These are phyloP conservation scores for Lochmaea crataegi DNA, from an alignment of 2,888 invertebrate genomes.

Conservation along the genomic window DNA sequence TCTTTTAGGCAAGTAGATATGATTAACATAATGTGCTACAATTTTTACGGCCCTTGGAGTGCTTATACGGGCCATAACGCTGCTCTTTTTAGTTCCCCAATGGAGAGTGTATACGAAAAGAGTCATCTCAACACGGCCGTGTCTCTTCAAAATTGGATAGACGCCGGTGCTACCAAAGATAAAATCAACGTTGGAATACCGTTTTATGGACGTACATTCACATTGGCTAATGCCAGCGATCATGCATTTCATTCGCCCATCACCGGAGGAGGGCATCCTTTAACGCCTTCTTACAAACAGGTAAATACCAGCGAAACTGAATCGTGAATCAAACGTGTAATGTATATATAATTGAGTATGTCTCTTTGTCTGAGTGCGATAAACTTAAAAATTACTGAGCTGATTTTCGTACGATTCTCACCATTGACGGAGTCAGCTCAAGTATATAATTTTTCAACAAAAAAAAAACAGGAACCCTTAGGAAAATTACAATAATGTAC, in stretches of 20 bases:
- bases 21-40: constrained; percentile 67
- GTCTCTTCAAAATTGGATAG: constrained; percentile 67
- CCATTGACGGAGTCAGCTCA: too few species aligned
- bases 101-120: constrained; percentile 52
- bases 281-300: constrained; percentile 20
- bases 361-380: too few species aligned
- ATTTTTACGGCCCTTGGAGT: constrained; percentile 74
- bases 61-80: constrained; percentile 74
- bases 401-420: too few species aligned
- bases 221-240: constrained; percentile 64
- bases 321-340: too few species aligned
- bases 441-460: too few species aligned
- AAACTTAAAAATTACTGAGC: too few species aligned
- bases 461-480: neutral
- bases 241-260: constrained; percentile 67
- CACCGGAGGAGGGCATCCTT: constrained; percentile 23
- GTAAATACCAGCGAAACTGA: neutral
- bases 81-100: constrained; percentile 69
- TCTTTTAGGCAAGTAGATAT: constrained; percentile 50
- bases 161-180: constrained; percentile 68
- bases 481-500: too few species aligned
- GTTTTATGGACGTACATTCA: constrained; percentile 76
- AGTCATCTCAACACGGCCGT: constrained; percentile 58
- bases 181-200: constrained; percentile 78
- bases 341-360: too few species aligned